phyloP scores from a whole-genome alignment of 64 coral and sea anemone genomes.

The Pachyseris speciosa region DNA sequence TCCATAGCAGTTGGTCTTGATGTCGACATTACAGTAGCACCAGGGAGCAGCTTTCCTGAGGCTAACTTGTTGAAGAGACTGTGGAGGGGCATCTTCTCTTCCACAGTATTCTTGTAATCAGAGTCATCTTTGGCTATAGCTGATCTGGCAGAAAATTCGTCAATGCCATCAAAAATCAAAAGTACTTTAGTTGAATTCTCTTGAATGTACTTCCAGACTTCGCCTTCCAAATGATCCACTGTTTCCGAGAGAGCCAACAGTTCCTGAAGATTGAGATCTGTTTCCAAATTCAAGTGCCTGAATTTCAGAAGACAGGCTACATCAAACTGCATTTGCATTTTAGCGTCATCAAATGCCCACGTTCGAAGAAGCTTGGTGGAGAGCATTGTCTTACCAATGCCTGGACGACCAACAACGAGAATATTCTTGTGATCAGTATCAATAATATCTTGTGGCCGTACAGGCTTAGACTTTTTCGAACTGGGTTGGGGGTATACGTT shows the following conservation, averaged over 20 bases:
- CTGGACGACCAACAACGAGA: constrained; percentile 53
- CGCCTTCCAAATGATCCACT: constrained; percentile 34
- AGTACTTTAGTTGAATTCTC: constrained; percentile 44
- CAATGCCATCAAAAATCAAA: constrained; percentile 69
- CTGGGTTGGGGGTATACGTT: constrained; percentile 22
- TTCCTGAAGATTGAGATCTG: constrained; percentile 10
- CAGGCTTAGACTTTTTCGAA: background rate
- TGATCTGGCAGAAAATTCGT: constrained; percentile 33
- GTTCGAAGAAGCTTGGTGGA: constrained; percentile 59
- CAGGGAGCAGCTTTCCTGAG: constrained; percentile 30
- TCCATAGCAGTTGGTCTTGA: constrained; percentile 56
- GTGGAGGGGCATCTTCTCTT: background rate
- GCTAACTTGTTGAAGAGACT: constrained; percentile 17
- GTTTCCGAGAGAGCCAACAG: constrained; percentile 18
- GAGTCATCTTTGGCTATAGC: background rate
- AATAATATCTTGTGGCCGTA: background rate
- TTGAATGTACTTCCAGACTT: constrained; percentile 39
- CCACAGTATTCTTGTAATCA: background rate
- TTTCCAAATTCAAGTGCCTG: constrained; percentile 13
- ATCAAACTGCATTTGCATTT: constrained; percentile 1
- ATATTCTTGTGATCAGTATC: constrained; percentile 19
- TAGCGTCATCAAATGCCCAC: background rate
- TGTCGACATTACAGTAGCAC: constrained; percentile 48
- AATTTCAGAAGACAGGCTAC: constrained; percentile 47
- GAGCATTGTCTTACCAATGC: constrained; percentile 67